Percentiles rank a stretch among this genome's conserved stretches.
Evolutionary conservation across 2,888 invertebrate species (phyloP).

Genomic region (Lochmaea crataegi): DNA sequence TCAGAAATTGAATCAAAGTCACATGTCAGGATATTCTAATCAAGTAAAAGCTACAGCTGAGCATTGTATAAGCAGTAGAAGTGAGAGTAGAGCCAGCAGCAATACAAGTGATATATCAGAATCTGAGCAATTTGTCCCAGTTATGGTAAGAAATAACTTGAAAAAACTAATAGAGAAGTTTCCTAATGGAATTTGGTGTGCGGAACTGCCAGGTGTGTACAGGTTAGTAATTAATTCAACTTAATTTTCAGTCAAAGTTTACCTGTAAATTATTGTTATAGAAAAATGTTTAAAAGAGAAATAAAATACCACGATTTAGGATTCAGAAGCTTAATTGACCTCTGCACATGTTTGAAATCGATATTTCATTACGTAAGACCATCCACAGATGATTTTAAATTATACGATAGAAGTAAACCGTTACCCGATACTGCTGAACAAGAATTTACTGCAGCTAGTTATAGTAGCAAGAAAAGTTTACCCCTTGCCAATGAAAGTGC

Average conservation of each 20-base stretch:
- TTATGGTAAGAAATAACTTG: conserved; percentile 54
- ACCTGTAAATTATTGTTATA: conserved; percentile 42
- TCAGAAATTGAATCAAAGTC: not conserved
- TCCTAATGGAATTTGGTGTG: conserved; percentile 67
- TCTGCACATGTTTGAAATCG: conserved; percentile 56
- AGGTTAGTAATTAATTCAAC: conserved; percentile 58
- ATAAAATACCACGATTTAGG: conserved; percentile 57
- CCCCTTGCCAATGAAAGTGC: not conserved
- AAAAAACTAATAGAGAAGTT: conserved; percentile 60
- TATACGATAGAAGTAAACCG: conserved; percentile 58
- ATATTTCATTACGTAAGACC: conserved; percentile 58
- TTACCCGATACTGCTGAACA: conserved; percentile 47
- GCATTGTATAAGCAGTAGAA: not conserved
- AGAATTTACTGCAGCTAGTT: conserved; percentile 46
- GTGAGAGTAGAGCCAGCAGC: not conserved
- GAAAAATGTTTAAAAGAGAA: conserved; percentile 53
- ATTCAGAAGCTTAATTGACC: conserved; percentile 56
- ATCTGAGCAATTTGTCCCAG: conserved; percentile 50
- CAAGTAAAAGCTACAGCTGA: not conserved
- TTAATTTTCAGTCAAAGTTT: conserved; percentile 4
- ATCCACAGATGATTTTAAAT: conserved; percentile 57
- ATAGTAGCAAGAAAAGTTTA: conserved; percentile 28
- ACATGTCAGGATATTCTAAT: not conserved
- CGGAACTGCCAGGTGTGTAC: conserved; percentile 62
- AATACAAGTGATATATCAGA: conserved; percentile 18